Conservation (phyloP, 2,888 invertebrate species). For the Tinea semifulvella region DNA sequence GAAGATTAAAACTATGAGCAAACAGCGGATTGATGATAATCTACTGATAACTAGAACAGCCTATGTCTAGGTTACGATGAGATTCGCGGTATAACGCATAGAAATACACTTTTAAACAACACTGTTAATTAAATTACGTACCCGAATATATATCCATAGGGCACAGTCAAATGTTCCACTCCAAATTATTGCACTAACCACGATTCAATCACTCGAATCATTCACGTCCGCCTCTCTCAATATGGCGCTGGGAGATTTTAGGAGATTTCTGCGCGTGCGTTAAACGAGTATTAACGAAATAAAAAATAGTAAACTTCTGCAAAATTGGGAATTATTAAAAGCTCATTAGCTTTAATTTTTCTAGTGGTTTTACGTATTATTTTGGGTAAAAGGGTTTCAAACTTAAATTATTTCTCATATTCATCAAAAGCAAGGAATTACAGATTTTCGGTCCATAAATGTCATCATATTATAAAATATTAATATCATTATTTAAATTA, state of each 20-base stretch:
- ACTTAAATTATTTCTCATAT: constrained; percentile 36
- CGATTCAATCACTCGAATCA: constrained; percentile 65
- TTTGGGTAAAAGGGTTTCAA: constrained; percentile 1
- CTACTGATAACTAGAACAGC: constrained; percentile 71
- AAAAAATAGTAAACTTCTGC: background rate
- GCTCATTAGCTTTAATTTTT: constrained; percentile 2
- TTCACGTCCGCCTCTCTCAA: constrained; percentile 79
- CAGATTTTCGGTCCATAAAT: constrained; percentile 27
- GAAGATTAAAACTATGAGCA: constrained; percentile 72
- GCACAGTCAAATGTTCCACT: constrained; percentile 64
- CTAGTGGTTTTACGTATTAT: background rate
- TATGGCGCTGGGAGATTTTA: constrained; percentile 76
- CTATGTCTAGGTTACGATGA: constrained; percentile 70
- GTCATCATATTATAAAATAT: no score
- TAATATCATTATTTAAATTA: no score
- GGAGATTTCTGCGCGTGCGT: constrained; percentile 67
- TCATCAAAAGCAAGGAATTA: constrained; percentile 48
- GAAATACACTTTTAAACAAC: constrained; percentile 30
- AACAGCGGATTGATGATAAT: constrained; percentile 68
- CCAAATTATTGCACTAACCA: constrained; percentile 66
- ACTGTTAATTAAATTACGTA: constrained; percentile 51
- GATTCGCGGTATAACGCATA: constrained; percentile 37
- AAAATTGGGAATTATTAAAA: background rate
- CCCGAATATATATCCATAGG: constrained; percentile 69
- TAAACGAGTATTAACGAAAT: constrained; percentile 49